These are phyloP conservation scores for Drosophila elegans DNA, from an alignment of 1,140 invertebrate species.

Conservation along the genomic window DNA sequence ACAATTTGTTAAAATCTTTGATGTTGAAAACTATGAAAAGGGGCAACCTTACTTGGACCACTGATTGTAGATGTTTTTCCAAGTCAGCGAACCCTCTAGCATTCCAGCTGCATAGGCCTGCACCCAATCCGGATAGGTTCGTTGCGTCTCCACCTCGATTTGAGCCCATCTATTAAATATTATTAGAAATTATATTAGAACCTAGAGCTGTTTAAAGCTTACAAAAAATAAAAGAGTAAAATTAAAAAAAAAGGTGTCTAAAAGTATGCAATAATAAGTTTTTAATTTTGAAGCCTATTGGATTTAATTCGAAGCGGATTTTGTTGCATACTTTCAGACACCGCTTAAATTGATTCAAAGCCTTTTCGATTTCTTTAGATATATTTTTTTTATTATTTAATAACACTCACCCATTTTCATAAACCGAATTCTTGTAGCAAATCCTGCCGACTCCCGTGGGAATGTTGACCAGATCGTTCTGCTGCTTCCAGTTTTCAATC, in stretches of 20 bases:
- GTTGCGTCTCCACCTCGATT: constrained; percentile 91
- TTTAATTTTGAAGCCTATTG: too few relatives aligned
- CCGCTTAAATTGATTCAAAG: too few relatives aligned
- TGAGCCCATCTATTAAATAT: constrained; percentile 88
- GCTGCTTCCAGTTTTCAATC: constrained; percentile 91
- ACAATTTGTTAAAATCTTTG: background rate
- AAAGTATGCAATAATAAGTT: too few relatives aligned
- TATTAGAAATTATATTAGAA: background rate
- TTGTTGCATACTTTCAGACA: too few relatives aligned
- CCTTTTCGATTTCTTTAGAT: too few relatives aligned
- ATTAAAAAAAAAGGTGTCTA: too few relatives aligned
- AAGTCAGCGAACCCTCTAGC: constrained; percentile 93
- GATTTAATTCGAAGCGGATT: too few relatives aligned
- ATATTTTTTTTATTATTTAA: too few relatives aligned
- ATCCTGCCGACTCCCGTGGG: constrained; percentile 88
- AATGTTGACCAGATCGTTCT: constrained; percentile 88
- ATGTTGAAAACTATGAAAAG: accelerated
- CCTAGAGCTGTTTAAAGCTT: too few relatives aligned
- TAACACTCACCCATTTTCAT: constrained; percentile 87
- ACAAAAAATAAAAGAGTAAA: too few relatives aligned
- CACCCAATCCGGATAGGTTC: constrained; percentile 89
- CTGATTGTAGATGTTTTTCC: constrained; percentile 92
- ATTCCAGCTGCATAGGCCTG: constrained; percentile 96
- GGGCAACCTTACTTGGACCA: constrained; percentile 86
- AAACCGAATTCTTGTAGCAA: constrained; percentile 89